Conservation (phyloP, 2,797 vertebrate genomes). For the Amphiprion clarkii region DNA sequence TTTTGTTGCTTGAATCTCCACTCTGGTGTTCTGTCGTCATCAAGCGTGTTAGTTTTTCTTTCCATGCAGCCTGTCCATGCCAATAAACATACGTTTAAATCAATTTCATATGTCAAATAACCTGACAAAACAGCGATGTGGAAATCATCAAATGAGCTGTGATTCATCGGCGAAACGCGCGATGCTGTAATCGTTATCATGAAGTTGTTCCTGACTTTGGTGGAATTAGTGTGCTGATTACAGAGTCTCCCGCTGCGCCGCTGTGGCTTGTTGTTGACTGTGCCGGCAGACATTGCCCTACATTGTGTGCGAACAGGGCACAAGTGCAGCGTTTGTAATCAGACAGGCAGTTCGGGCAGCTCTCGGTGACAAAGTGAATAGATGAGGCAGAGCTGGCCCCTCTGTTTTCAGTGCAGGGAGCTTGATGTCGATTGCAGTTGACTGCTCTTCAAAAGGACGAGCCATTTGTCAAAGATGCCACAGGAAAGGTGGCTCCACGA, state of each 20-base stretch:
- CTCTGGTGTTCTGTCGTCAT: not conserved
- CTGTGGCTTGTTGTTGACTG: slow-evolving; percentile 55
- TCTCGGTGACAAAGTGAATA: slow-evolving; percentile 70
- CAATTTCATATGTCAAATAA: slow-evolving; percentile 1
- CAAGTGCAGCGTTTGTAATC: slow-evolving; percentile 55
- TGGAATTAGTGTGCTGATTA: slow-evolving; percentile 53
- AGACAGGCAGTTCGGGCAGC: slow-evolving; percentile 46
- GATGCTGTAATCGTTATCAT: slow-evolving; percentile 30
- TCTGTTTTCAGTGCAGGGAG: slow-evolving; percentile 77
- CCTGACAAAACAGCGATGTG: not conserved
- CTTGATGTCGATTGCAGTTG: slow-evolving; percentile 82
- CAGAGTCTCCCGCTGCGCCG: slow-evolving; percentile 45
- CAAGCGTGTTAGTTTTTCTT: not conserved
- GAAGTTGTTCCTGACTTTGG: slow-evolving; percentile 40
- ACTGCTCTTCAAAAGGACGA: slow-evolving; percentile 85
- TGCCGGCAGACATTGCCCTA: slow-evolving; percentile 56
- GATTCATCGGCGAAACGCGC: not conserved
- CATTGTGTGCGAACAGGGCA: slow-evolving; percentile 52
- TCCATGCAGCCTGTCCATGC: not conserved
- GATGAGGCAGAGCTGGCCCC: slow-evolving; percentile 69
- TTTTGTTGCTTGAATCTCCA: not conserved
- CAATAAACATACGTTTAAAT: slow-evolving; percentile 2
- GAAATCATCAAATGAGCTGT: not conserved
- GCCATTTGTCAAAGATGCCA: slow-evolving; percentile 82
- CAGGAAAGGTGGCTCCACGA: slow-evolving; percentile 72